Base-by-base conservation (phyloP, 2,888 invertebrate genomes). In the Drosophila emarginata region DNA sequence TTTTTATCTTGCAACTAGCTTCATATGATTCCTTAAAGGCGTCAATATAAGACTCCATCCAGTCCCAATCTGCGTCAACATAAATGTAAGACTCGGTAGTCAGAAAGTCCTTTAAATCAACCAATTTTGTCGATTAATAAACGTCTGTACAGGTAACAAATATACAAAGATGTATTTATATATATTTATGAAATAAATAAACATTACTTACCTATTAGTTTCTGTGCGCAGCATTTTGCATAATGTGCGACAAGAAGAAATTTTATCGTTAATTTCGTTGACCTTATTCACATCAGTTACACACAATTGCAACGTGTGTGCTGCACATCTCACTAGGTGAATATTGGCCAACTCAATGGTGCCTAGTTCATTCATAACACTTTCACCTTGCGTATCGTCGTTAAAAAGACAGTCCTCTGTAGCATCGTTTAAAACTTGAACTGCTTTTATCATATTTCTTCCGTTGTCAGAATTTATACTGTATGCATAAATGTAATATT, bases 141-240 rank as follows among this genome's bases (percentile, higher is more conserved):
- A 50, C 50, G 58, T 61, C 60, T 70, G 64, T 28, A 15, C 28
- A 58, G 39, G 14, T 51, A 4, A 50, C 37, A 37, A 1, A 37
- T 37, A n/a, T 37, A 37, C 37, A 50, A 50, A 15, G 45, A 40
- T 45, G 12, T 23, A 60, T 54, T 54, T 51, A 23, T 57, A 58
- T 50, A 58, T 32, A 32, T 32, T 32, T 32, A 11, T 32, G 2
- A 32, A 11, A 32, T 32, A 32, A 32, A 9, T 32, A 32, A 32
- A 32, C 12, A 37, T 45, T 60, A 66, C 52, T 57, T 61, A 66
- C 66, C 39, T 66, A 61, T 61, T 12, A 6, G 18, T 61, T 36
- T 50, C 64, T 36, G 64, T 69, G 50, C 64, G 64, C 58, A 64
- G 15, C 14, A 18, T 5, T 62, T 62, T 63, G 59, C 67, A 67